Evolutionary conservation across 2,113 vertebrate genomes (phyloP).

Genomic region (Telmatochromis brachygnathus): DNA sequence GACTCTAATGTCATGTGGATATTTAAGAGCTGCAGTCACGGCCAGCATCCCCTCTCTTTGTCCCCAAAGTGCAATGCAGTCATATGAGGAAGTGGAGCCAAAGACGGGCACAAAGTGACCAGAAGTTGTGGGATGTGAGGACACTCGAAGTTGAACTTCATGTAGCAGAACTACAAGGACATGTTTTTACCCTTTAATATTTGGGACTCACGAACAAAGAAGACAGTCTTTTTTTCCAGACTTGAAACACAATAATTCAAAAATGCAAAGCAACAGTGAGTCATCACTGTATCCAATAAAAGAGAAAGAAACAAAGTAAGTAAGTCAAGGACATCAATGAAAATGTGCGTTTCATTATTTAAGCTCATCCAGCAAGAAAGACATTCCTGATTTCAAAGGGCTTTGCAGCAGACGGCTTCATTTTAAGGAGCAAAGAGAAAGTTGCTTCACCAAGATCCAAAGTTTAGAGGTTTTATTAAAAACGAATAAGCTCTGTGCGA

Average conservation of each 20-base stretch:
- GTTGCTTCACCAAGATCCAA: not conserved
- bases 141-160: not conserved
- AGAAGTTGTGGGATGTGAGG: not conserved
- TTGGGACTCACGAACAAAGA: not conserved
- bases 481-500: not conserved
- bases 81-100: not conserved
- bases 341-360: not conserved
- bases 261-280: not conserved
- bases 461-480: not conserved
- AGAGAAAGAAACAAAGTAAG: not conserved
- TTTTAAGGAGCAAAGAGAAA: not conserved
- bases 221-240: not conserved
- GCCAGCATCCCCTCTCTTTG: not conserved
- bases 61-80: not conserved
- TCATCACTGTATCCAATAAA: not conserved
- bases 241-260: not conserved
- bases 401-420: not conserved
- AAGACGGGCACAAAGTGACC: not conserved
- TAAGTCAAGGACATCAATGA: not conserved
- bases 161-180: not conserved
- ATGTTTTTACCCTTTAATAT: not conserved
- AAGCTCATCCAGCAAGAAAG: not conserved
- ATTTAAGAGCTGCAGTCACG: constrained; percentile 5
- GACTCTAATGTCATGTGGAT: constrained; percentile 15
- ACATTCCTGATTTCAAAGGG: not conserved